Base-by-base conservation (phyloP, 2,888 invertebrate genomes). In the Panzeria rudis region DNA sequence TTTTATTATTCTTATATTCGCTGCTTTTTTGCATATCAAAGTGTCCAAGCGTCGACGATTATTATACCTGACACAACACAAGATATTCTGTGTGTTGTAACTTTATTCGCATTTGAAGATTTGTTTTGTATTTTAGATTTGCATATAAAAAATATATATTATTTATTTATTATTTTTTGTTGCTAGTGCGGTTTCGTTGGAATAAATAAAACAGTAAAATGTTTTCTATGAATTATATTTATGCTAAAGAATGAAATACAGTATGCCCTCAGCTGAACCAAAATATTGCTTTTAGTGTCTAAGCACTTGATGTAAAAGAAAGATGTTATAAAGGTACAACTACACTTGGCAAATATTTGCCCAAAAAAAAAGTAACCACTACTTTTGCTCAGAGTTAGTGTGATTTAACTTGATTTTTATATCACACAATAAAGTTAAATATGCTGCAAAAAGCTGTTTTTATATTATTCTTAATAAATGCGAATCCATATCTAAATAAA, bases 131-230 rank as follows among this genome's bases (percentile, higher is more conserved):
- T 83, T 76, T 72, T 47, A 50, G 47, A 81, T 85, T 81, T 85
- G 78, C 84, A 81, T 81, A 69, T 9, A 85, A 80, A 80, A 62
- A 5, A 69, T 81, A 81, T 81, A 80, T 66, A 77, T 81, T 62
- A 84, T 68, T 84, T 81, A 84, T 81, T 81, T 78, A 77, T 61
- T 61, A 77, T 61, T 52, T 69, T 17, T 47, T 73, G 47, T 25
- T 75, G 32, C 54, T 56, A 20, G 44, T 71, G 72, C 54, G 71
- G 59, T 61, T 80, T 47, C 3, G 13, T 35, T 32, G 17, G 15
- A 44, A 56, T 56, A 66, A 76, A 44, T 54, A 66, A 71, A 77
- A 83, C 23, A 41, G 5, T n/a, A 23, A 64, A 59, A 47, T n/a
- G 32, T 52, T 8, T 15, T 50, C 38, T 52, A 62, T 44, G 17